Base-by-base conservation (phyloP, 2,797 vertebrate genomes). In the Pseudocheirus occidentalis region DNA sequence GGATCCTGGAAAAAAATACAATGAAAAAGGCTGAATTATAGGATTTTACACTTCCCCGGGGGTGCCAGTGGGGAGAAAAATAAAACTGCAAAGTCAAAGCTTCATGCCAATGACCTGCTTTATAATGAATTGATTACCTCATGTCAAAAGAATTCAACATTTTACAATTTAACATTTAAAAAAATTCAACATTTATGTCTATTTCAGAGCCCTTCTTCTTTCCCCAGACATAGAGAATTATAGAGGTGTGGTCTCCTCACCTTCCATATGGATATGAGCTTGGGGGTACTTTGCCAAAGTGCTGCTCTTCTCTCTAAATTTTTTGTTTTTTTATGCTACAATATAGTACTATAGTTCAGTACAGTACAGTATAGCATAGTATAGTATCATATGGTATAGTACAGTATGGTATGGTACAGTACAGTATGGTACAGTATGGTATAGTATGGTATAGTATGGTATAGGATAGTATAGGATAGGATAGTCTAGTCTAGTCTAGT, bases 1-100 rank as follows among this genome's bases (percentile, higher is more conserved):
- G 13, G 31, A 95, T 46, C 90, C 89, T 87, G 94, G 95, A 92
- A 90, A 91, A 91, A 97, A 94, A 94, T 53, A 91, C 93, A 95
- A 95, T 24, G 46, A 97, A 54, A 94, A 1, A 24, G 94, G 90
- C 93, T 96, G 62, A 59, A 94, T 93, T 94, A 62, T 34, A 53
- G 11, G 58, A 95, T 55, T 92, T 93, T 34, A 91, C 34, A 93
- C 54, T 94, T 93, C 90, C 18, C 90, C 54, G 95, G 56, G 55
- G 91, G 90, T 81, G 90, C 89, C 91, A 93, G 34, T 4, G 0
- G 73, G 18, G 3, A 46, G 89, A 57, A 95, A 97, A 92, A 96
- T 55, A 0, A 1, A 1, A 29, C 91, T 94, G 52, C 11, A 62
- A 34, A 95, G 92, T 90, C n/a, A 95, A 94, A 96, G 93, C 10